These are phyloP conservation scores for Epinephelus lanceolatus DNA, from an alignment of 2,113 vertebrate species.

Conservation along the genomic window DNA sequence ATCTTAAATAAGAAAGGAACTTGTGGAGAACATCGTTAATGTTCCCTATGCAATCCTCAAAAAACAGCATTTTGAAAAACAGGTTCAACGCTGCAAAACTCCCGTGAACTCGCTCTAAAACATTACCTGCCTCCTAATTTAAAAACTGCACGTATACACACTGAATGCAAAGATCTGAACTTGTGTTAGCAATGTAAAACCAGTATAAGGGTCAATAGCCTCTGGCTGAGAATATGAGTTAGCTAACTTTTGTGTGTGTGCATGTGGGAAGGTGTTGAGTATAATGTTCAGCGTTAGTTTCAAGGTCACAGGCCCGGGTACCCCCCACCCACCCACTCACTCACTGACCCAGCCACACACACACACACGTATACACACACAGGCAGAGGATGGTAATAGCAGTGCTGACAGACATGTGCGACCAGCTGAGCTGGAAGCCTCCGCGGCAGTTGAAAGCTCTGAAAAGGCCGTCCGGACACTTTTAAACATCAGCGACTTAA, in stretches of 20 bases:
- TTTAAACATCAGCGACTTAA: constrained; percentile 71
- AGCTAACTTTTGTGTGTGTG: constrained; percentile 55
- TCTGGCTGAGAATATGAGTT: constrained; percentile 62
- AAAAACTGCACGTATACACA: neutral
- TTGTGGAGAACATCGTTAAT: neutral
- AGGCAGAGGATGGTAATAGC: constrained; percentile 92
- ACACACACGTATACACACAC: constrained; percentile 26
- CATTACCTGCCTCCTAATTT: neutral
- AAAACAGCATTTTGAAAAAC: neutral
- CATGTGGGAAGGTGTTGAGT: constrained; percentile 76
- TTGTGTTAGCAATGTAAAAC: constrained; percentile 44
- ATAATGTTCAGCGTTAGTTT: constrained; percentile 88
- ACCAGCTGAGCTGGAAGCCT: constrained; percentile 89
- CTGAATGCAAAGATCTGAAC: constrained; percentile 20
- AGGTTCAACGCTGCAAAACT: neutral
- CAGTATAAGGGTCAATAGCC: constrained; percentile 51
- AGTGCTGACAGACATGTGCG: constrained; percentile 93
- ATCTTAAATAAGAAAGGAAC: neutral
- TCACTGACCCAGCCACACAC: constrained; percentile 45
- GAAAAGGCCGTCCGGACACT: constrained; percentile 76
- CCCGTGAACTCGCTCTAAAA: no score
- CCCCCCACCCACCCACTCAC: constrained; percentile 66
- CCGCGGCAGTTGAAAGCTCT: constrained; percentile 73
- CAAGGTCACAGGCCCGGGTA: constrained; percentile 88
- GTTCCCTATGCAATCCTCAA: neutral